A percentile compares a stretch with the other conserved stretches of the same genome.
phyloP scores from a whole-genome alignment of 2,888 invertebrate genomes.

The Seira sanloemensis region DNA sequence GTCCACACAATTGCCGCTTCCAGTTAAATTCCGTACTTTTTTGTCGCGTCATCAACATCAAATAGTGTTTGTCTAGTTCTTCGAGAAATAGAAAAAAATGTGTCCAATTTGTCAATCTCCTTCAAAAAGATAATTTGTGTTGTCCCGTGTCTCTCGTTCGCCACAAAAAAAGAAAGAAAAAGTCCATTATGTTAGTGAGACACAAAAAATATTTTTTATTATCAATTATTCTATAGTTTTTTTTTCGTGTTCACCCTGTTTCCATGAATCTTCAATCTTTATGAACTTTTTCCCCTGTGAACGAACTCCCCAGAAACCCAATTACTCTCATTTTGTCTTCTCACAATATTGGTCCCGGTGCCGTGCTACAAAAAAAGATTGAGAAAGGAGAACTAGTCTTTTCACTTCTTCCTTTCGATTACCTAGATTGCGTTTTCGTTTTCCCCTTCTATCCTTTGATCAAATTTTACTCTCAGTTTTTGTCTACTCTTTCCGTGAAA shows the following conservation, averaged over 20 bases:
- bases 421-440: background rate
- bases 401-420: background rate
- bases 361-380: background rate
- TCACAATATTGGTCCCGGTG: background rate
- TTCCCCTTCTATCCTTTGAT: background rate
- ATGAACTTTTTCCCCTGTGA: background rate
- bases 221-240: constrained; percentile 31
- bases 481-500: background rate
- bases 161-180: constrained; percentile 17
- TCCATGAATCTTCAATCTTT: constrained; percentile 25
- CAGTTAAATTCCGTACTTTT: constrained; percentile 66
- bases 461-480: background rate
- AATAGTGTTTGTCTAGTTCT: constrained; percentile 43
- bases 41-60: constrained; percentile 52
- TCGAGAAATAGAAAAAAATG: constrained; percentile 24
- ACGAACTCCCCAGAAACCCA: background rate
- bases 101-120: constrained; percentile 35
- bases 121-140: constrained; percentile 76
- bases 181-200: constrained; percentile 40
- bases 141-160: constrained; percentile 50
- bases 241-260: constrained; percentile 42
- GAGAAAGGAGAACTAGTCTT: background rate
- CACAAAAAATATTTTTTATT: constrained; percentile 25
- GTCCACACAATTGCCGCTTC: constrained; percentile 56
- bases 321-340: background rate